Base-by-base conservation (phyloP, 2,888 invertebrate genomes). In the Poecilus cupreus region DNA sequence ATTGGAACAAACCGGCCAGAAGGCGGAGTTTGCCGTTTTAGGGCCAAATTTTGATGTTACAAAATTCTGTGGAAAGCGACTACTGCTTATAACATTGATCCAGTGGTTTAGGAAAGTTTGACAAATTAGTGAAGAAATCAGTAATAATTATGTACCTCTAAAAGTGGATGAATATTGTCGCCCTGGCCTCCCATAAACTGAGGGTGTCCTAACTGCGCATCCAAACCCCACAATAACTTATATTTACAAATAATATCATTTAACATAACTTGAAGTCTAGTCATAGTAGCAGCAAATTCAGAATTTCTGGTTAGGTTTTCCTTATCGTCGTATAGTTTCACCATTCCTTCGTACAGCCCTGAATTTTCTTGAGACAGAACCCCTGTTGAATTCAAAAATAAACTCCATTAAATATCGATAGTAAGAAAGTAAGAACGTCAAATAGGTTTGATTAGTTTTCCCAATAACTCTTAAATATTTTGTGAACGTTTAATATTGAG, bases 201-300 rank as follows among this genome's bases (percentile, higher is more conserved):
- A 0, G 77, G 77, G 22, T 77, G 60, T n/a, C 60, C 60, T 16
- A 39, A 20, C 20, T 32, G 57, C 3, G 39, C 22, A 22, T 77
- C 77, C 22, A 39, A 37, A n/a, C 22, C 22, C 77, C 77, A 77
- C 6, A 39, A 20, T 20, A 18, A 20, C 24, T 60, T 57, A 60
- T 77, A 77, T 77, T 77, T 37, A 54, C 32, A 54, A 18, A 77
- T 39, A 22, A 77, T 77, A 43, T 60, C 60, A 39, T 39, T 39
- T 24, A 77, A 16, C n/a, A 77, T 37, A 0, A 77, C 32, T 39
- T 32, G 26, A 8, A 77, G n/a, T 77, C 24, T 37, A 11, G 22
- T 77, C 2, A 60, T 4, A 3, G 37, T 6, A 2, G 60, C 57
- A n/a, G 43, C 37, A 20, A 57, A 60, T n/a, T 26, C 32, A 18